phyloP scores from a whole-genome alignment of 2,888 invertebrate genomes.

The Peribatodes rhomboidaria region DNA sequence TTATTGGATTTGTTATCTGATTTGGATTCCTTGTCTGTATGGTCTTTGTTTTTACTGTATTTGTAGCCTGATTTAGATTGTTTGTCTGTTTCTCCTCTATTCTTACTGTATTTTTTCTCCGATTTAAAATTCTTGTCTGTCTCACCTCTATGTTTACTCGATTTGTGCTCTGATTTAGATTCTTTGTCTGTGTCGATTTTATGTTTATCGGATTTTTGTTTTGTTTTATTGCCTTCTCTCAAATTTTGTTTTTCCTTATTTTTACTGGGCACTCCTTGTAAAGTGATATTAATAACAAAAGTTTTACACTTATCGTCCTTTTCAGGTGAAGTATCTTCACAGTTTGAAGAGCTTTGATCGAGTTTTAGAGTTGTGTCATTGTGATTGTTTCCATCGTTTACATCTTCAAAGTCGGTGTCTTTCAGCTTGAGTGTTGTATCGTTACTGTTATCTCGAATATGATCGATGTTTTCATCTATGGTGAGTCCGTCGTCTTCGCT shows the following conservation, averaged over 20 bases:
- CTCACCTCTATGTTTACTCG: conserved; percentile 17
- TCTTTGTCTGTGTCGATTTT: conserved; percentile 5
- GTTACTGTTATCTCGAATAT: conserved; percentile 46
- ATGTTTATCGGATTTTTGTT: conserved; percentile 29
- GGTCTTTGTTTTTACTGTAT: conserved; percentile 30
- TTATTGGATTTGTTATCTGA: conserved; percentile 41
- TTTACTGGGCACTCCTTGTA: conserved; percentile 70
- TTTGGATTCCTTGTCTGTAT: conserved; percentile 13
- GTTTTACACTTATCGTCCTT: conserved; percentile 59
- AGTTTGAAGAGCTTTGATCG: conserved; percentile 46
- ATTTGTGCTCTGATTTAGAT: conserved; percentile 25
- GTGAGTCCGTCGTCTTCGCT: conserved; percentile 68
- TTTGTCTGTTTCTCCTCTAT: conserved; percentile 8
- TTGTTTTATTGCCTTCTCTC: conserved; percentile 22
- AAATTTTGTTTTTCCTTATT: conserved; percentile 35
- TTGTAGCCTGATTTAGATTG: conserved; percentile 32
- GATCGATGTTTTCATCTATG: conserved; percentile 65
- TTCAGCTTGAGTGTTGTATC: conserved; percentile 61
- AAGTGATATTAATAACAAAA: conserved; percentile 77
- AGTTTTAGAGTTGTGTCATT: conserved; percentile 66
- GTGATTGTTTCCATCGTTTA: conserved; percentile 42
- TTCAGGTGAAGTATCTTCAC: conserved; percentile 30
- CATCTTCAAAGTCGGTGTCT: conserved; percentile 47
- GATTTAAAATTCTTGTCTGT: conserved; percentile 26
- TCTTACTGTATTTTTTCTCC: conserved; percentile 15